Conservation (phyloP, 2,797 vertebrate genomes). For the Epinephelus awoara region DNA sequence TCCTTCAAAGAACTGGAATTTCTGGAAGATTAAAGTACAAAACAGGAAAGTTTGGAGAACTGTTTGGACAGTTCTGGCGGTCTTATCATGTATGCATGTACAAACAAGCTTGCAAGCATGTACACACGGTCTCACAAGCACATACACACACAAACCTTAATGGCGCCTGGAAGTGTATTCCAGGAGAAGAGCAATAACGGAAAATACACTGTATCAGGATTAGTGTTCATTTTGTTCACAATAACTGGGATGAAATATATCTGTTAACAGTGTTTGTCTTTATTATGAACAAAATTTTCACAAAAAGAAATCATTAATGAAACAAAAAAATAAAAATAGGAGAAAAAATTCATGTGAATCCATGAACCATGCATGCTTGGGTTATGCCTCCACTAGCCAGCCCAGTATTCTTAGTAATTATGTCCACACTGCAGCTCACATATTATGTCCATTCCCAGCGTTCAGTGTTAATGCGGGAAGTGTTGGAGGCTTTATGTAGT, state of each 20-base stretch:
- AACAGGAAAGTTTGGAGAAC: constrained; percentile 38
- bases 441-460: background rate
- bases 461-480: background rate
- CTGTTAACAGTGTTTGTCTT: background rate
- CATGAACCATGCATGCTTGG: background rate
- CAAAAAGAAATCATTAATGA: background rate
- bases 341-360: background rate
- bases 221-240: background rate
- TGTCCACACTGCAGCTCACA: background rate
- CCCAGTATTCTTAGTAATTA: background rate
- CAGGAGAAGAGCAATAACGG: background rate
- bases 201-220: background rate
- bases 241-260: background rate
- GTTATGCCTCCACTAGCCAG: background rate
- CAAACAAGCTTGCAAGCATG: constrained; percentile 42
- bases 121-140: constrained; percentile 20
- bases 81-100: constrained; percentile 39
- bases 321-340: background rate
- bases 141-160: constrained; percentile 12
- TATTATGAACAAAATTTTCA: background rate
- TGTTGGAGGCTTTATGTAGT: background rate
- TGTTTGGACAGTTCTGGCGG: constrained; percentile 53
- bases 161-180: background rate
- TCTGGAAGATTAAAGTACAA: constrained; percentile 61
- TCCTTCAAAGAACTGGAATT: constrained; percentile 60